Base-by-base conservation (phyloP, 1,140 invertebrate species). In the Anastatus disparis region DNA sequence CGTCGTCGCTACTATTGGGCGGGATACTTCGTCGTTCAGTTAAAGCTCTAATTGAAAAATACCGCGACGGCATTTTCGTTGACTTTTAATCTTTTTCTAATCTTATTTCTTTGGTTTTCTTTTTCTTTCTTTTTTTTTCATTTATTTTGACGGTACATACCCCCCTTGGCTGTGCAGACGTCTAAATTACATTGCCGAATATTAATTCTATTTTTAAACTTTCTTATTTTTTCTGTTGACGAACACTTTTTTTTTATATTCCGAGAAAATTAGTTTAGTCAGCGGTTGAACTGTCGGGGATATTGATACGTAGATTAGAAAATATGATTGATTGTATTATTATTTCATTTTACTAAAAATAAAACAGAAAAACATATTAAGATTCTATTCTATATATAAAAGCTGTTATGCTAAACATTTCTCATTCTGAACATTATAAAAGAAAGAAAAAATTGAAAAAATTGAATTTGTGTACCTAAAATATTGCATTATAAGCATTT, bases 1-100 rank as follows among this genome's bases (percentile, higher is more conserved):
- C n/a, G n/a, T n/a, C n/a, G n/a, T n/a, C n/a, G n/a, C n/a, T n/a
- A n/a, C n/a, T n/a, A n/a, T n/a, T 48, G 52, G 38, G 12, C 38
- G 58, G 46, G 56, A 62, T 52, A 29, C 48, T 44, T 52, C 46
- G 24, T 31, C n/a, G n/a, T n/a, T n/a, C n/a, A n/a, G n/a, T n/a
- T n/a, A n/a, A 17, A 26, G 17, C n/a, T 71, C 69, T 71, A 71
- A 71, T 71, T 71, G 69, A 65, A 71, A 71, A 71, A 71, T 71
- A 55, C 69, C 69, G 44, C 61, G 42, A 58, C 61, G 69, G 20
- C 69, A 17, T 56, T n/a, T 70, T 46, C 55, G 46, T 35, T 50
- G 52, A 26, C 61, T 64, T 69, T 69, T 63, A 70, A 70, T 70
- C 68, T 70, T 63, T 70, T 70, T 63, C 68, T 70, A 70, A 63